These are phyloP conservation scores for Chironomus tentans DNA, from an alignment of 2,888 invertebrate genomes.

Conservation along the genomic window DNA sequence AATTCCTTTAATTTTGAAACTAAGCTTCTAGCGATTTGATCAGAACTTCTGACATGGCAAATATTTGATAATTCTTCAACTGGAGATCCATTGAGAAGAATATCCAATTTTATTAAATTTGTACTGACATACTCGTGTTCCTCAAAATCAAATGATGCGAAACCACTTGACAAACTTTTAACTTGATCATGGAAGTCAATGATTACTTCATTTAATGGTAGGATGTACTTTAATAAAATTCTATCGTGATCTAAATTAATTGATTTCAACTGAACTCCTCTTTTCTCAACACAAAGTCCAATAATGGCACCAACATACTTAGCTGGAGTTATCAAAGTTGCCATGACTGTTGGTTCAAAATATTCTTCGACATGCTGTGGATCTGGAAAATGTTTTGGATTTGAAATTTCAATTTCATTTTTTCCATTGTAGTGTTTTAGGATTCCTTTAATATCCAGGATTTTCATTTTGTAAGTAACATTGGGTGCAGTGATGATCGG, in stretches of 20 bases:
- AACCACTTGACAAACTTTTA: conserved; percentile 85
- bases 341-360: conserved; percentile 74
- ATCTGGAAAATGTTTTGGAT: conserved; percentile 67
- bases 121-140: conserved; percentile 73
- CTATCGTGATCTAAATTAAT: background rate
- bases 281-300: conserved; percentile 62
- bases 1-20: conserved; percentile 68
- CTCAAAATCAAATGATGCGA: conserved; percentile 92
- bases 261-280: conserved; percentile 47
- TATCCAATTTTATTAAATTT: conserved; percentile 64
- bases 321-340: conserved; percentile 81
- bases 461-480: conserved; percentile 66
- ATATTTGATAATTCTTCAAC: conserved; percentile 81
- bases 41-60: conserved; percentile 62
- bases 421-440: conserved; percentile 50
- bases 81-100: conserved; percentile 62
- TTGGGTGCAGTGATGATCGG: conserved; percentile 77
- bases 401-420: conserved; percentile 56
- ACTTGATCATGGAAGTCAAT: conserved; percentile 89
- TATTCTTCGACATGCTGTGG: conserved; percentile 57
- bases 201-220: conserved; percentile 90
- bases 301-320: conserved; percentile 62
- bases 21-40: conserved; percentile 55
- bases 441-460: conserved; percentile 64
- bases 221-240: conserved; percentile 49